Conservation (phyloP, 2,797 vertebrate genomes). For the Pipistrellus nathusii region DNA sequence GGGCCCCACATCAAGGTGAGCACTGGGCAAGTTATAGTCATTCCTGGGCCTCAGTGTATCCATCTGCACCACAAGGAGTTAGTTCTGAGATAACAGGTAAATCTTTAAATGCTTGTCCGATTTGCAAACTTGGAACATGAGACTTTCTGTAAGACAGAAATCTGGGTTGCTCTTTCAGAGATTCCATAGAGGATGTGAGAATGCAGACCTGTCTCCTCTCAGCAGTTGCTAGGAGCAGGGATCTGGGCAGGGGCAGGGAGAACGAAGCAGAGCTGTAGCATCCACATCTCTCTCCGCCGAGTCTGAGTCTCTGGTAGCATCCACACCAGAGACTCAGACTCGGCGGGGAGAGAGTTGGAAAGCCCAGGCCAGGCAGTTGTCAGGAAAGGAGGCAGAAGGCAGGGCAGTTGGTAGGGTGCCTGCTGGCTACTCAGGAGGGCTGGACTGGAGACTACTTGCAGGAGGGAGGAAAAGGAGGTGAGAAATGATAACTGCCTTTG, state of each 20-base stretch:
- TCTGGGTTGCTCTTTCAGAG: background rate
- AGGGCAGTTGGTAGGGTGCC: background rate
- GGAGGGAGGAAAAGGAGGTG: background rate
- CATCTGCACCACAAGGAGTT: background rate
- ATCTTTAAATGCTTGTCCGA: background rate
- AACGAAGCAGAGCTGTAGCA: too few relatives aligned
- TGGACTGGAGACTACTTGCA: background rate
- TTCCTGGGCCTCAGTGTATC: background rate
- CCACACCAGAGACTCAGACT: background rate
- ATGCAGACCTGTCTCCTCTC: background rate
- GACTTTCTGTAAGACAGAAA: background rate
- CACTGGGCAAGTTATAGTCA: rapidly evolving
- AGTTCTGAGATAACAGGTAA: background rate
- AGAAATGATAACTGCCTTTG: conserved; percentile 59
- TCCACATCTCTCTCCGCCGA: too few relatives aligned
- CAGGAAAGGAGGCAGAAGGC: conserved; percentile 66
- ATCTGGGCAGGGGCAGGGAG: background rate
- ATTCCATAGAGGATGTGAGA: background rate
- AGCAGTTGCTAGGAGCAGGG: background rate
- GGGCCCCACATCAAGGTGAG: background rate
- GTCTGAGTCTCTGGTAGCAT: too few relatives aligned
- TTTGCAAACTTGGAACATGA: background rate
- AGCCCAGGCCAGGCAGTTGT: conserved; percentile 20
- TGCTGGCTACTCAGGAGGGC: conserved; percentile 49
- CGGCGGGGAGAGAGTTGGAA: background rate